Base-by-base conservation (phyloP, 2,113 vertebrate species). In the Eidolon helvum region DNA sequence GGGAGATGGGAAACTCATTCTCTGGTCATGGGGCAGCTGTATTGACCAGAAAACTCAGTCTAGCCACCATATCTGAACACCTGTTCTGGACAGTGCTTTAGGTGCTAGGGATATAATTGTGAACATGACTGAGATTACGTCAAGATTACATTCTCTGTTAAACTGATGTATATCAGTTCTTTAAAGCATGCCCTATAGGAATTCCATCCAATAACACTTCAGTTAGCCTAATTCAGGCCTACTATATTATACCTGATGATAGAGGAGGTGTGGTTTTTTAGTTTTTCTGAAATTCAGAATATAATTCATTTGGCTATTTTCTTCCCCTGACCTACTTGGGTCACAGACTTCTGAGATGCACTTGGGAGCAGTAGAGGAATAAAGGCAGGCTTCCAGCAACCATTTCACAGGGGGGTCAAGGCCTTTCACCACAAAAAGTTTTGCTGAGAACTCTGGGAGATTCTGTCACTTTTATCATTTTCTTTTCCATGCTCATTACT, bases 251-350 rank as follows among this genome's bases (percentile, higher is more conserved):
- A 87, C 16, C 9, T 43, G 50, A 35, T 66, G 38, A 11, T 53
- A 50, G 35, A 59, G n/a, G 71, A 78, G 33, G 30, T 74, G 10
- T 1, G 3, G 35, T 53, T 55, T 63, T 80, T 33, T 77, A 87
- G 40, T n/a, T 83, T 50, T 85, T 90, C n/a, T 90, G 66, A 87
- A 93, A 55, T 96, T 75, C 45, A 61, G 4, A 68, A 74, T 86
- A 22, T 85, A 90, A 50, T 74, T 83, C 26, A 35, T 57, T 38
- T 43, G 33, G 24, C 38, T 26, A 9, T 87, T 65, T 89, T 82
- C 68, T 59, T 72, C 10, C 40, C 26, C n/a, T 78, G 33, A 79
- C 38, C 33, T 84, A 7, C 33, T 5, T 71, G 35, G 53, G 75
- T 38, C 68, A 61, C 21, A 71, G 43, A 43, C 77, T 83, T 89